These are phyloP conservation scores for Tetrapedia diversipes DNA, from an alignment of 2,888 invertebrate species.

Conservation along the genomic window DNA sequence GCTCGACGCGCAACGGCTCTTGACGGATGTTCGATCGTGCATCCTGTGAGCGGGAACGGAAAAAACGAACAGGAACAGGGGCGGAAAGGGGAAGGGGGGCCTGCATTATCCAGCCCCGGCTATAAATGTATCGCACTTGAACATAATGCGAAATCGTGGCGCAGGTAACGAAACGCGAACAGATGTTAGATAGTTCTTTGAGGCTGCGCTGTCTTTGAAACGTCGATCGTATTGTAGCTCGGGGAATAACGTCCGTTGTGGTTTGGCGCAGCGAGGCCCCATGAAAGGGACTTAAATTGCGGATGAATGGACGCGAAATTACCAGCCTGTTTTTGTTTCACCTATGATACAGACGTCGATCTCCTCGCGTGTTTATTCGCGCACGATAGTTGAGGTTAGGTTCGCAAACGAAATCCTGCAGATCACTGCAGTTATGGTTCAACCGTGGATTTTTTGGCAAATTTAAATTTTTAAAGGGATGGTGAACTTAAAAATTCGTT, in stretches of 20 bases:
- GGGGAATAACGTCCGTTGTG: slow-evolving; percentile 74
- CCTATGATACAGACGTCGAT: slow-evolving; percentile 7
- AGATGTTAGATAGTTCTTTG: slow-evolving; percentile 76
- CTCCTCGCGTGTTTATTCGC: slow-evolving; percentile 3
- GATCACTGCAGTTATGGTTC: no score
- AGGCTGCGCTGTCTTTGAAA: slow-evolving; percentile 68
- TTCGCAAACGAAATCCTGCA: no score
- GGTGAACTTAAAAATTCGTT: no score
- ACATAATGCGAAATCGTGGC: slow-evolving; percentile 69
- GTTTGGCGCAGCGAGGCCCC: slow-evolving; percentile 66
- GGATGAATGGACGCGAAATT: slow-evolving; percentile 73
- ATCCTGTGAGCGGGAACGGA: slow-evolving; percentile 38
- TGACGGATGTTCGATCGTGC: slow-evolving; percentile 58
- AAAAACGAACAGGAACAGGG: neutral
- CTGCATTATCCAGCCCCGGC: slow-evolving; percentile 59
- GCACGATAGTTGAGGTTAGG: no score
- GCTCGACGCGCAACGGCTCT: slow-evolving; percentile 31
- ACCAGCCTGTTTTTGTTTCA: slow-evolving; percentile 61
- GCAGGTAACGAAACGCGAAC: slow-evolving; percentile 74
- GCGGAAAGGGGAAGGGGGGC: neutral
- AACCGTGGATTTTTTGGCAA: no score
- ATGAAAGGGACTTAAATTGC: slow-evolving; percentile 77
- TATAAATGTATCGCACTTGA: slow-evolving; percentile 70
- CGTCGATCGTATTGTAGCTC: slow-evolving; percentile 69
- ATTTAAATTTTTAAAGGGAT: no score